Evolutionary conservation across 2,797 vertebrate genomes (phyloP).

Genomic region (Micropoecilia bifurca): DNA sequence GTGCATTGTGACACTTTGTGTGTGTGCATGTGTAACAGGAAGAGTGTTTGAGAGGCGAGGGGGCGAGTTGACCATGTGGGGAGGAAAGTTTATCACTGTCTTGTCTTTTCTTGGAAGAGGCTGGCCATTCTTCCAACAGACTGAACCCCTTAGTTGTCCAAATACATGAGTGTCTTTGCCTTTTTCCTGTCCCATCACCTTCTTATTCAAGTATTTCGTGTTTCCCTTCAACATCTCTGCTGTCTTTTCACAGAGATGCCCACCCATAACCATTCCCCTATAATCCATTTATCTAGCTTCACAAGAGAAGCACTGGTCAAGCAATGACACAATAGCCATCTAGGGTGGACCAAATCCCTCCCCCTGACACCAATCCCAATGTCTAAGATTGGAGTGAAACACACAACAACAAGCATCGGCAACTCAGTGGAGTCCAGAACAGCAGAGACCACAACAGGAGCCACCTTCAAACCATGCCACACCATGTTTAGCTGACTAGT

Average conservation of each 20-base stretch:
- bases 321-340: slow-evolving; percentile 79
- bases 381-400: slow-evolving; percentile 35
- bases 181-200: slow-evolving; percentile 57
- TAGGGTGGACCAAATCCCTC: slow-evolving; percentile 13
- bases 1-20: slow-evolving; percentile 61
- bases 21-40: slow-evolving; percentile 33
- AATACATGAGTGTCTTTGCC: slow-evolving; percentile 81
- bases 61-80: slow-evolving; percentile 73
- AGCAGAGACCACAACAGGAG: slow-evolving; percentile 69
- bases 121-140: slow-evolving; percentile 82
- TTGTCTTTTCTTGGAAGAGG: slow-evolving; percentile 87
- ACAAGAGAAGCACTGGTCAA: slow-evolving; percentile 78
- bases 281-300: slow-evolving; percentile 91
- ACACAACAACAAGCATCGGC: slow-evolving; percentile 69
- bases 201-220: slow-evolving; percentile 36
- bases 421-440: slow-evolving; percentile 76
- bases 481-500: slow-evolving; percentile 69
- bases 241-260: slow-evolving; percentile 83
- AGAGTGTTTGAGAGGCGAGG: slow-evolving; percentile 26
- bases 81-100: slow-evolving; percentile 92
- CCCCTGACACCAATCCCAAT: slow-evolving; percentile 12
- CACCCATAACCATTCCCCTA: slow-evolving; percentile 81
- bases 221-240: slow-evolving; percentile 63
- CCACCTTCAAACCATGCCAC: slow-evolving; percentile 65
- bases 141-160: slow-evolving; percentile 76